phyloP scores from a whole-genome alignment of 2,113 vertebrate species.

The Myxocyprinus asiaticus region DNA sequence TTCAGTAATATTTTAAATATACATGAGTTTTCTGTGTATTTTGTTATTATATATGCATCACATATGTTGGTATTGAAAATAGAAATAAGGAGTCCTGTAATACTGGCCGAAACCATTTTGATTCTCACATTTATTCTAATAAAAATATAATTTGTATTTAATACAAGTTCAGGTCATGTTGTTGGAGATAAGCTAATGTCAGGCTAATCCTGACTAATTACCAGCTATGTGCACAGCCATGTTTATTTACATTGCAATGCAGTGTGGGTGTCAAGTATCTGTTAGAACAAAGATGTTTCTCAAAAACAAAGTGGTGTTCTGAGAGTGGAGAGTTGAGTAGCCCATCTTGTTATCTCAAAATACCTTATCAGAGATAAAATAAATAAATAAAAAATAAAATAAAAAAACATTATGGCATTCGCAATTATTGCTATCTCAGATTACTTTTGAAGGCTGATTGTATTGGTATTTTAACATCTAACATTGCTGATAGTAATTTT shows the following conservation, averaged over 20 bases:
- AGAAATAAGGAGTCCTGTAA: no score
- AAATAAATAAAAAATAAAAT: neutral
- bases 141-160: neutral
- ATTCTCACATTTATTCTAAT: neutral
- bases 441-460: no score
- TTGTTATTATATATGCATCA: no score
- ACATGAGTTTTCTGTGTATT: no score
- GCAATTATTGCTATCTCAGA: neutral
- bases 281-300: slow-evolving; percentile 13
- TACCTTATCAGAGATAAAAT: neutral
- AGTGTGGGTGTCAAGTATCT: slow-evolving; percentile 26
- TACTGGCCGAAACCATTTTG: no score
- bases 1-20: no score
- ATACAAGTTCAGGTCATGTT: neutral
- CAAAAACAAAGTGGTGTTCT: slow-evolving; percentile 5
- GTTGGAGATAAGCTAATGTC: neutral
- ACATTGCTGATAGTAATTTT: no score
- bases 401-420: neutral
- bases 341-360: neutral
- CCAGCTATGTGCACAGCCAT: neutral
- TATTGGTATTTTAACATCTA: no score
- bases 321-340: neutral
- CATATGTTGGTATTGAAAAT: no score
- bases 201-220: neutral
- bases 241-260: slow-evolving; percentile 19